Evolutionary conservation across 2,888 invertebrate species (phyloP).

Genomic region (Parnassius orleans): DNA sequence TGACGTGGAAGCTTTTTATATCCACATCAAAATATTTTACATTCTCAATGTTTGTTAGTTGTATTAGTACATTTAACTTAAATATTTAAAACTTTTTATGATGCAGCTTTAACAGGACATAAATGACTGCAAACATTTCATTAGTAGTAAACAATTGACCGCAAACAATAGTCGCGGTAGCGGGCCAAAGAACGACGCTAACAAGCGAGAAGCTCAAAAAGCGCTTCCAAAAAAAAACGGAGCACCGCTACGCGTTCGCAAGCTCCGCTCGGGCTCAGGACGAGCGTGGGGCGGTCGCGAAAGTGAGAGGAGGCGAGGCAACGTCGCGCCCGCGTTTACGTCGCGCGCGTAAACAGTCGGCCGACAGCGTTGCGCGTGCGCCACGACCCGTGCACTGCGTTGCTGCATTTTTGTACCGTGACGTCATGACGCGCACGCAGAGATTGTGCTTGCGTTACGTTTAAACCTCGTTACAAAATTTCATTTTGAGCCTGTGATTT

Average conservation of each 20-base stretch:
- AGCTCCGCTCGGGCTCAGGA: constrained; percentile 54
- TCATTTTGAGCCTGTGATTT: too few species aligned
- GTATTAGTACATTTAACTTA: too few species aligned
- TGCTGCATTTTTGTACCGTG: constrained; percentile 69
- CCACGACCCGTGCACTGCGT: constrained; percentile 65
- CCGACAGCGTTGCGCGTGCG: constrained; percentile 65
- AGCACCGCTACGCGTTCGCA: constrained; percentile 73
- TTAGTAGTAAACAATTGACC: constrained; percentile 11
- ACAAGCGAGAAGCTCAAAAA: constrained; percentile 70
- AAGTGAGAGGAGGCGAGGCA: constrained; percentile 80
- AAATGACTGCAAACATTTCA: background rate
- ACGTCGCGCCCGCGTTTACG: constrained; percentile 71
- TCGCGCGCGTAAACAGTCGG: constrained; percentile 74
- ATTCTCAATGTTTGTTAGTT: too few species aligned
- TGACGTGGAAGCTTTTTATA: too few species aligned
- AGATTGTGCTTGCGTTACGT: background rate
- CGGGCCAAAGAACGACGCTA: constrained; percentile 52
- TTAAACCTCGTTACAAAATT: too few species aligned
- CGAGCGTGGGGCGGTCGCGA: constrained; percentile 57
- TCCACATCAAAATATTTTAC: too few species aligned
- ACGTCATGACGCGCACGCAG: constrained; percentile 50
- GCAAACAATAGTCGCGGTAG: constrained; percentile 53
- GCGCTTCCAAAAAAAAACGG: constrained; percentile 75
- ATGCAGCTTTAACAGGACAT: too few species aligned
- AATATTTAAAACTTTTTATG: too few species aligned